phyloP scores from a whole-genome alignment of 1,140 invertebrate genomes.

The Melipona quadrifasciata region DNA sequence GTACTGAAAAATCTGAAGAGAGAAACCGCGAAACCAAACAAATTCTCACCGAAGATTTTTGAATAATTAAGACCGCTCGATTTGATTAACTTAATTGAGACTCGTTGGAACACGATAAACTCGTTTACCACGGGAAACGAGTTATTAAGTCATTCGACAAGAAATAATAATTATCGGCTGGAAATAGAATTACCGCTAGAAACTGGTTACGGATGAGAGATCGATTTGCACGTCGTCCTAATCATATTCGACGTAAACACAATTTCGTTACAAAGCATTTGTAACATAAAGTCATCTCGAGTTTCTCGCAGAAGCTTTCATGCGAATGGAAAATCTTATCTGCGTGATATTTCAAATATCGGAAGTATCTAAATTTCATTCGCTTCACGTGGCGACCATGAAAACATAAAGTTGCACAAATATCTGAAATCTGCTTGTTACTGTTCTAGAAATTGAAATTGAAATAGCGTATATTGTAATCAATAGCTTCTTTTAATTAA shows the following conservation, averaged over 20 bases:
- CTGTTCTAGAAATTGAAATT: no score
- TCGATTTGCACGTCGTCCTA: neutral
- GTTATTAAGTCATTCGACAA: constrained; percentile 27
- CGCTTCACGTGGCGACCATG: no score
- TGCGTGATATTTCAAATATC: neutral
- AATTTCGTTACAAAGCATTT: neutral
- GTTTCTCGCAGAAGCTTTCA: no score
- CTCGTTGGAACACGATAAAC: neutral
- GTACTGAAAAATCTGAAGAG: no score
- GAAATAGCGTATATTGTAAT: no score
- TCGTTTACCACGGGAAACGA: constrained; percentile 22
- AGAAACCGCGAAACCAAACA: no score
- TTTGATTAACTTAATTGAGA: neutral
- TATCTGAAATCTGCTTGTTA: no score
- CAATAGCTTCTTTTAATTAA: no score
- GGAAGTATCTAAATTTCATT: no score
- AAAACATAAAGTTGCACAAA: no score
- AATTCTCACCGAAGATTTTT: neutral
- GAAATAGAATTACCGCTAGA: constrained; percentile 20
- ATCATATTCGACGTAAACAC: neutral
- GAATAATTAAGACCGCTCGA: neutral
- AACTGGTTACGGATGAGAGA: constrained; percentile 14
- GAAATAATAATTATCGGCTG: constrained; percentile 22
- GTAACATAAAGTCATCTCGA: neutral
- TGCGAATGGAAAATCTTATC: no score